These are phyloP conservation scores for Oikopleura albicans DNA, from an alignment of 23 tunicate genomes.

Conservation along the genomic window DNA sequence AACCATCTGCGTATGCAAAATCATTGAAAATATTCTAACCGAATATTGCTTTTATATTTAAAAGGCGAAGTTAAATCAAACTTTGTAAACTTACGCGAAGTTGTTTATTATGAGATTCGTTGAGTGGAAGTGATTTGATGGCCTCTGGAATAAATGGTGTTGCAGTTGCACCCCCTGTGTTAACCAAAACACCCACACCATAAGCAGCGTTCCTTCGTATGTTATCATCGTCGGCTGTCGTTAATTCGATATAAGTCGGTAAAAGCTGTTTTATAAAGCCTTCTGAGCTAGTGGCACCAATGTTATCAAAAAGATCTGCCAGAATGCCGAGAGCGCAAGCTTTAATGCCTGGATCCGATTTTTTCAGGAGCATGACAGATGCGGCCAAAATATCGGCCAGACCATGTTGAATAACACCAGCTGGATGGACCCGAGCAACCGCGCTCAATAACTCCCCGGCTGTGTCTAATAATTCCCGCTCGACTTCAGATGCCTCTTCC, in stretches of 20 bases:
- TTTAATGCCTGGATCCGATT: neutral
- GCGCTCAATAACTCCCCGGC: neutral
- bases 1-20: too few relatives aligned
- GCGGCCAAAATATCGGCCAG: neutral
- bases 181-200: neutral
- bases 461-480: neutral
- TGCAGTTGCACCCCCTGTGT: neutral
- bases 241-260: neutral
- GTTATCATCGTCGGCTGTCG: neutral
- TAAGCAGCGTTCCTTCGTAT: neutral
- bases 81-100: constrained; percentile 4
- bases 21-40: too few relatives aligned
- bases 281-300: neutral
- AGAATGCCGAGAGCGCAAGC: constrained; percentile 13
- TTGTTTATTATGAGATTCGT: neutral
- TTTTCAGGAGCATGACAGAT: neutral
- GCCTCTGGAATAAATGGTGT: neutral
- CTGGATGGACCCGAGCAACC: neutral
- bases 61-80: too few relatives aligned
- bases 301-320: neutral
- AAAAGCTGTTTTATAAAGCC: neutral
- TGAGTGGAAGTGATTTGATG: neutral
- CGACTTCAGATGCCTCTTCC: constrained; percentile 13
- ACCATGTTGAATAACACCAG: neutral
- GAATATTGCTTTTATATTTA: too few relatives aligned